Evolutionary conservation across 2,797 vertebrate species (phyloP).

Genomic region (Fratercula arctica): DNA sequence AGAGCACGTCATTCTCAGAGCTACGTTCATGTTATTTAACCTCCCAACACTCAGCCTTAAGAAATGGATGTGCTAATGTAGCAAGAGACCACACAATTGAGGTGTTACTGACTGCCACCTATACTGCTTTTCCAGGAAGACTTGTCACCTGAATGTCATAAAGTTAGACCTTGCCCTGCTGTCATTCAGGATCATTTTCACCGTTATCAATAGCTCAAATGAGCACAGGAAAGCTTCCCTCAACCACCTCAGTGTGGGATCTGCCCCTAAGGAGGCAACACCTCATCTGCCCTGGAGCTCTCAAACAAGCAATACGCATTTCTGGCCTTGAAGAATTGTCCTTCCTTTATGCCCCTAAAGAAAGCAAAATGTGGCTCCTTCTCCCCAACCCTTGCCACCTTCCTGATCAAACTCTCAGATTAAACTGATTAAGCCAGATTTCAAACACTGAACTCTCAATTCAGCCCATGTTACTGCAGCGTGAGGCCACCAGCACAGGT

Average conservation of each 20-base stretch:
- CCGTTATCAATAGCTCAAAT: accelerated
- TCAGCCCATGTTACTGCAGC: accelerated
- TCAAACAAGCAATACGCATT: not conserved
- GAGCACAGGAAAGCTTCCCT: not conserved
- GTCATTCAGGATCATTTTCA: not conserved
- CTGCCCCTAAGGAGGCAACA: not conserved
- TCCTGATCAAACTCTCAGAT: not conserved
- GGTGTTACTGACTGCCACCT: not conserved
- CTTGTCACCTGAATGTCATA: not conserved
- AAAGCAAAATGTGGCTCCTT: not conserved
- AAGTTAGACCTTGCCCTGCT: not conserved
- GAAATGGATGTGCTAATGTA: accelerated
- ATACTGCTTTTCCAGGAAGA: not conserved
- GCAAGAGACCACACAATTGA: not conserved
- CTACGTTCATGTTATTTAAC: not conserved
- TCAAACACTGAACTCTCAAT: not conserved
- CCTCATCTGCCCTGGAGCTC: not conserved
- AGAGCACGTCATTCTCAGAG: not conserved
- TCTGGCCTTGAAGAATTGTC: not conserved
- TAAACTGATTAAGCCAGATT: not conserved
- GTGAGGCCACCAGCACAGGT: not conserved
- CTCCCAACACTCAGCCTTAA: no score
- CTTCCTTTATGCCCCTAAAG: not conserved
- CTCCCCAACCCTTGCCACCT: not conserved
- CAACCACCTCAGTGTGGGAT: not conserved